phyloP scores from a whole-genome alignment of 2,888 invertebrate genomes.

The Gerris lacustris region DNA sequence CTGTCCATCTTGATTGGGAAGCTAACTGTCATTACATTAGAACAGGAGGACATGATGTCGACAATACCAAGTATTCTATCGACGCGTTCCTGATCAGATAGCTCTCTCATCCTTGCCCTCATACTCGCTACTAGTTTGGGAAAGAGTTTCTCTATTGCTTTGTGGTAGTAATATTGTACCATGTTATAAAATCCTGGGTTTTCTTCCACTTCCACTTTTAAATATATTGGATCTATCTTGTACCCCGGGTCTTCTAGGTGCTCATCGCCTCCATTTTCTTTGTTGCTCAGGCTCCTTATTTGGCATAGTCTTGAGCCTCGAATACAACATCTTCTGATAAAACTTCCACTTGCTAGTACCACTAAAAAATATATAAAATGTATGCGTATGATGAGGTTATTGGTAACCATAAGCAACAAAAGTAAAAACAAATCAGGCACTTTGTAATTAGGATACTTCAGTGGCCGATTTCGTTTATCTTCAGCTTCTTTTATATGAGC shows the following conservation, averaged over 20 bases:
- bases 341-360: no score
- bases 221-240: not conserved
- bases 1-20: conserved; percentile 59
- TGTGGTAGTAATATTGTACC: conserved; percentile 58
- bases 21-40: conserved; percentile 40
- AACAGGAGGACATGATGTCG: conserved; percentile 38
- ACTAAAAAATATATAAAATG: no score
- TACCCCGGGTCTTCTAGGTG: not conserved
- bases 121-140: not conserved
- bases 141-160: conserved; percentile 40
- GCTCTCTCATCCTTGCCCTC: not conserved
- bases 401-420: no score
- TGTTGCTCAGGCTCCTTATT: not conserved
- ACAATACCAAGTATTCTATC: conserved; percentile 20
- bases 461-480: no score
- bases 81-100: conserved; percentile 40
- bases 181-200: conserved; percentile 48
- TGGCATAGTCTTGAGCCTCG: no score
- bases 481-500: no score
- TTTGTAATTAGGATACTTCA: no score
- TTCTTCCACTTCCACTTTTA: conserved; percentile 36
- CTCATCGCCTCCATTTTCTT: not conserved
- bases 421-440: no score
- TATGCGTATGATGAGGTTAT: no score
- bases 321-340: no score